phyloP scores from a whole-genome alignment of 2,797 vertebrate species.

The Poecile montanus region DNA sequence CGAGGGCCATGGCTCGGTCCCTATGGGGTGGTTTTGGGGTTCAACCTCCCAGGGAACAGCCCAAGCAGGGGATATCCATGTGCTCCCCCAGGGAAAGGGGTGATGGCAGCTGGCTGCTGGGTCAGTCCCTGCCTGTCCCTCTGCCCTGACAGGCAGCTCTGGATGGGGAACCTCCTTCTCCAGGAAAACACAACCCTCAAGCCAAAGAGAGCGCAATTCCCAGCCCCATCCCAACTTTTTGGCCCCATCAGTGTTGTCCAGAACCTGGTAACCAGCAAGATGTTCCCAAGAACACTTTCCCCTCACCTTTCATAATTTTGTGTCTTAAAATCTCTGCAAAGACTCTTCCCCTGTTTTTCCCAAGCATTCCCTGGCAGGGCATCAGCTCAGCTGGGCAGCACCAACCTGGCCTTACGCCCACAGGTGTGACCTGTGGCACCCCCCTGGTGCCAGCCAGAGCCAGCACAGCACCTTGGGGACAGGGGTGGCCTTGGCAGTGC shows the following conservation, averaged over 20 bases:
- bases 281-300: neutral
- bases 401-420: rapidly evolving
- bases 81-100: neutral
- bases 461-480: neutral
- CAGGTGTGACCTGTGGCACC: rapidly evolving
- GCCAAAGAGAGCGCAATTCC: neutral
- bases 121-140: neutral
- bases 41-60: neutral
- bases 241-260: neutral
- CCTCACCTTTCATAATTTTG: rapidly evolving
- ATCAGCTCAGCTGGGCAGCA: rapidly evolving
- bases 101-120: neutral
- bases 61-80: rapidly evolving
- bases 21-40: neutral
- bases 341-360: neutral
- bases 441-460: neutral
- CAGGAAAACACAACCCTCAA: neutral
- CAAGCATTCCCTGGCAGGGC: neutral
- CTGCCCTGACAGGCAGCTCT: neutral
- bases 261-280: neutral
- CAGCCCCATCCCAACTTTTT: neutral
- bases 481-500: neutral
- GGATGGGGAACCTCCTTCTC: neutral
- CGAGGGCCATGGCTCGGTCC: rapidly evolving
- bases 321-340: neutral